These are phyloP conservation scores for Alitta virens DNA, from an alignment of 2,888 invertebrate genomes.

Conservation along the genomic window DNA sequence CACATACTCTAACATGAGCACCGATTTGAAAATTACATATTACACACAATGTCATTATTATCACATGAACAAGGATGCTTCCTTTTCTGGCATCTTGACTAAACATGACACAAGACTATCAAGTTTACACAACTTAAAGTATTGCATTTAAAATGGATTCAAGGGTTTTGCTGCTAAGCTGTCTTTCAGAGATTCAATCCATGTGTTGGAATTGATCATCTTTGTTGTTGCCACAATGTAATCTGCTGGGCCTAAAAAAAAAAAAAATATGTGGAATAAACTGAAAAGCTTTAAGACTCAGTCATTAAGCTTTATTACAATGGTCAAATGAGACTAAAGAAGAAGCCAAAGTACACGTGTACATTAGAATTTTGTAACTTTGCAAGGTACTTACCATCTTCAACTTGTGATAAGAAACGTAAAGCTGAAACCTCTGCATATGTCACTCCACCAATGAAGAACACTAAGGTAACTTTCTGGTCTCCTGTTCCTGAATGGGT, in stretches of 20 bases:
- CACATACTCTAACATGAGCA: no score
- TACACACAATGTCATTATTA: no score
- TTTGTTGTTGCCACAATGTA: constrained; percentile 75
- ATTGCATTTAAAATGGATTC: constrained; percentile 29
- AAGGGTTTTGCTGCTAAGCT: constrained; percentile 23
- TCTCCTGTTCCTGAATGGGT: constrained; percentile 53
- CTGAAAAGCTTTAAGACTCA: neutral
- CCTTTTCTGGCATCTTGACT: no score
- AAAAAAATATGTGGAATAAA: neutral
- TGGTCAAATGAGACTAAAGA: neutral
- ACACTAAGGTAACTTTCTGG: constrained; percentile 75
- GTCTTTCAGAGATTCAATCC: constrained; percentile 61
- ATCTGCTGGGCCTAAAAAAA: constrained; percentile 66
- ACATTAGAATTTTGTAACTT: neutral
- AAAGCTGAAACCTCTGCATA: constrained; percentile 80
- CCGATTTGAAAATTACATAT: no score
- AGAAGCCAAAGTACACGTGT: no score
- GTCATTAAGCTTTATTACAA: neutral
- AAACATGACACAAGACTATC: no score
- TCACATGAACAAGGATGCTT: no score
- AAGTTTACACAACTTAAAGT: neutral
- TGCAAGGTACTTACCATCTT: constrained; percentile 57
- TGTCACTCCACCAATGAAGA: constrained; percentile 96
- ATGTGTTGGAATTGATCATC: constrained; percentile 83
- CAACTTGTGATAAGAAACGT: constrained; percentile 63